phyloP scores from a whole-genome alignment of 2,113 vertebrate species.

The Pseudorasbora parva region DNA sequence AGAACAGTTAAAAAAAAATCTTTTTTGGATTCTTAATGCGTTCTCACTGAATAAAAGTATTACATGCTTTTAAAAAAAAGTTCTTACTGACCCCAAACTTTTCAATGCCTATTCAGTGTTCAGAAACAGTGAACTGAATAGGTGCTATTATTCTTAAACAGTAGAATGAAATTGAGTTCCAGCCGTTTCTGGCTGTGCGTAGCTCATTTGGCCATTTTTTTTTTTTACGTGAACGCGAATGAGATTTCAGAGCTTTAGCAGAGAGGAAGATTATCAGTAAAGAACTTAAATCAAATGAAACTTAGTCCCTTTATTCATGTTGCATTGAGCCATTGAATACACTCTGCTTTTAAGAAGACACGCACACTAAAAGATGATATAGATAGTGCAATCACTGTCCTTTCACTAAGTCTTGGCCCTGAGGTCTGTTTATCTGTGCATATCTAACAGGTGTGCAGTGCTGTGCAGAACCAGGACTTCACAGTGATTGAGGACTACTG shows the following conservation, averaged over 20 bases:
- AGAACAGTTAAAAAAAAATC: not conserved
- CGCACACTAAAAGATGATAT: not conserved
- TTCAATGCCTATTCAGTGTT: not conserved
- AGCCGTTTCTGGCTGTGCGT: not conserved
- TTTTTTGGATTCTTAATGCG: not conserved
- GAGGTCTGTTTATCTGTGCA: constrained; percentile 27
- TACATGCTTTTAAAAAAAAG: not conserved
- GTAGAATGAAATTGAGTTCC: not conserved
- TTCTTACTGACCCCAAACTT: not conserved
- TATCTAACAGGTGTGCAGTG: constrained; percentile 80
- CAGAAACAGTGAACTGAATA: not conserved
- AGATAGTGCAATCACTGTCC: not conserved
- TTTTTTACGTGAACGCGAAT: not conserved
- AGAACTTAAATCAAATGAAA: not conserved
- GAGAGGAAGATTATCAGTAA: constrained; percentile 4
- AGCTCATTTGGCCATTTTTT: not conserved
- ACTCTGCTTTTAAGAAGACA: constrained; percentile 7
- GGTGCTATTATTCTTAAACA: not conserved
- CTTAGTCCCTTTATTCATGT: not conserved
- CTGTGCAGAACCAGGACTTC: constrained; percentile 87
- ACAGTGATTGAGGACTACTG: constrained; percentile 86
- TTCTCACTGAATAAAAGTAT: not conserved
- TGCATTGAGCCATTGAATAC: not conserved
- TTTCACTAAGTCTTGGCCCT: constrained; percentile 7
- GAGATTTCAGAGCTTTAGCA: not conserved